Percentiles rank a stretch among this genome's conserved stretches.
Evolutionary conservation across 1,140 invertebrate genomes (phyloP).

Genomic region (Hyphantria cunea): DNA sequence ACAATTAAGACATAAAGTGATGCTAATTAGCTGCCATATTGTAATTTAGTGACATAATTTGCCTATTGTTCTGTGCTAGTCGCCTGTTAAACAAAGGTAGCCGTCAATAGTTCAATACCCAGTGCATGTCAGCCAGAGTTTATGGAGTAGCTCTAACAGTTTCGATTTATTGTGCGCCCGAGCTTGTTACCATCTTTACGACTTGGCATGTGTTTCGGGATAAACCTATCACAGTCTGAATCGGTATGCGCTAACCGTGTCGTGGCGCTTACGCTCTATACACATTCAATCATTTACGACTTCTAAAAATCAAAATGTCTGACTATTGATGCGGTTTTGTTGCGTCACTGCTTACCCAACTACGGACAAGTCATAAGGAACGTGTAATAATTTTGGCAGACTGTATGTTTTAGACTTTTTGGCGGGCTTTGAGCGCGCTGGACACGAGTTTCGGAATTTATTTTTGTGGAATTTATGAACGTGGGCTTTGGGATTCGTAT

Average conservation of each 20-base stretch:
- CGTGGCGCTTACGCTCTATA: background rate
- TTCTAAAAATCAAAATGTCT: background rate
- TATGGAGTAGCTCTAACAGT: conserved; percentile 17
- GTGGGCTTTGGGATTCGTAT: no score
- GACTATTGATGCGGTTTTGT: no score
- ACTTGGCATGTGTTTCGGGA: conserved; percentile 27
- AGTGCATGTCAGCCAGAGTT: conserved; percentile 21
- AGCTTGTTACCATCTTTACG: conserved; percentile 30
- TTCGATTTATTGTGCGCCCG: conserved; percentile 23
- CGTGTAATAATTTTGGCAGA: no score
- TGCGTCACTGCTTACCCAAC: no score
- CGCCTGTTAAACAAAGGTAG: conserved; percentile 1
- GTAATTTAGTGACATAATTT: background rate
- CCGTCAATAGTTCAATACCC: conserved; percentile 11
- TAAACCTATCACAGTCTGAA: conserved; percentile 18
- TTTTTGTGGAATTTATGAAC: no score
- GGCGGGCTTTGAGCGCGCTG: no score
- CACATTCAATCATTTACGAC: background rate
- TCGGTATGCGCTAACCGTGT: conserved; percentile 5
- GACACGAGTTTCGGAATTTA: no score
- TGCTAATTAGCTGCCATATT: background rate
- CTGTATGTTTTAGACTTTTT: no score
- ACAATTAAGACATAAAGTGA: no score
- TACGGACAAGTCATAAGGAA: no score
- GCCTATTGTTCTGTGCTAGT: background rate